Conservation (phyloP, 2,797 vertebrate species). For the Petrocephalus sullivani region DNA sequence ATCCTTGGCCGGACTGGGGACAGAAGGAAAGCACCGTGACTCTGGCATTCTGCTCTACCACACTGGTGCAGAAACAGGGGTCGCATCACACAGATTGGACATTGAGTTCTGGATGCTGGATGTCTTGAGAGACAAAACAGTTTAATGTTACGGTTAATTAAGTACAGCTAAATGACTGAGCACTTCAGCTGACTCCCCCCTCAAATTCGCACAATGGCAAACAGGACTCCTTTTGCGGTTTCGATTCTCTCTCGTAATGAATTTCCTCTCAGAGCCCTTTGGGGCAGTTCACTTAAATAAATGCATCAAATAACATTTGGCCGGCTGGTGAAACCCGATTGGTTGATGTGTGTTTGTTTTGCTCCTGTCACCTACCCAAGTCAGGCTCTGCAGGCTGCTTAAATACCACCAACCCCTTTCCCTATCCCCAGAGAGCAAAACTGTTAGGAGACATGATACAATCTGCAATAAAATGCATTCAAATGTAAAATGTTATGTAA, state of each 20-base stretch:
- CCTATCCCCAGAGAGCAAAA: neutral
- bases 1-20: neutral
- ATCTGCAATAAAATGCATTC: neutral
- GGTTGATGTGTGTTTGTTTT: neutral
- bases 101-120: neutral
- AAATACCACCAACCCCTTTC: neutral
- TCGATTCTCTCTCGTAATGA: neutral
- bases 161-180: neutral
- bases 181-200: neutral
- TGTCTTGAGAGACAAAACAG: neutral
- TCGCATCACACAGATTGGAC: neutral
- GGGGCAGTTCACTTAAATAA: neutral
- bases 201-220: too few species aligned
- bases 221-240: neutral
- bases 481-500: neutral
- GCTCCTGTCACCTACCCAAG: neutral
- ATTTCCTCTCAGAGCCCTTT: neutral
- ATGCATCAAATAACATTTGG: neutral
- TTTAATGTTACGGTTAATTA: slow-evolving; percentile 1
- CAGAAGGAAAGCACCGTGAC: neutral
- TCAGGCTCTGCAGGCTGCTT: neutral
- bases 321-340: neutral
- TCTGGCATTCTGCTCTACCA: neutral
- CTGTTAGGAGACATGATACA: neutral
- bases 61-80: neutral